These are phyloP conservation scores for Campaea margaritaria DNA, from an alignment of 2,888 invertebrate species.

Conservation along the genomic window DNA sequence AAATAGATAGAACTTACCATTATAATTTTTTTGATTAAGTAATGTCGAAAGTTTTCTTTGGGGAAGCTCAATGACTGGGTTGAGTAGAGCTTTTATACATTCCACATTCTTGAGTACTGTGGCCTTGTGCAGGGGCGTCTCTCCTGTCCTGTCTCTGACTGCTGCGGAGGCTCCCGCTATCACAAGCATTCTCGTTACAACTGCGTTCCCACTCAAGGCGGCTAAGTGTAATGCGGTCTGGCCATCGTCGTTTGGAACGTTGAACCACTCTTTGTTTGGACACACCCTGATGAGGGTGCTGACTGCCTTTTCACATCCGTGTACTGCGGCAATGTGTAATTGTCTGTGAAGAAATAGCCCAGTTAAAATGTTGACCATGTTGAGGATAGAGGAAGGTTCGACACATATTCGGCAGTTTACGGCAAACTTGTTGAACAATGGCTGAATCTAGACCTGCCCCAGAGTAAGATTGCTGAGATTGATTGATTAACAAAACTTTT, in stretches of 20 bases:
- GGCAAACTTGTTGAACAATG: neutral
- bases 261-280: conserved; percentile 90
- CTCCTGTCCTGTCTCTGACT: conserved; percentile 90
- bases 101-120: conserved; percentile 88
- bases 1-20: conserved; percentile 86
- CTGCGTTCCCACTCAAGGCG: conserved; percentile 90
- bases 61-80: conserved; percentile 81
- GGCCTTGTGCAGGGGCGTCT: conserved; percentile 95
- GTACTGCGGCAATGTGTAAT: conserved; percentile 93
- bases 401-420: no score
- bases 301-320: conserved; percentile 90
- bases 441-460: no score
- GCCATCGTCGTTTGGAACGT: conserved; percentile 91
- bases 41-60: conserved; percentile 78
- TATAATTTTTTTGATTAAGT: conserved; percentile 93
- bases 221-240: conserved; percentile 95
- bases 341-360: conserved; percentile 84
- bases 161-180: conserved; percentile 90
- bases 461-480: no score
- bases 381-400: neutral
- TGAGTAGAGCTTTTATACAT: conserved; percentile 90
- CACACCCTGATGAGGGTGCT: conserved; percentile 90
- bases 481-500: no score
- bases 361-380: conserved; percentile 25
- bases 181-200: conserved; percentile 90